Base-by-base conservation (phyloP, 2,113 vertebrate species). In the Leucosticte australis region DNA sequence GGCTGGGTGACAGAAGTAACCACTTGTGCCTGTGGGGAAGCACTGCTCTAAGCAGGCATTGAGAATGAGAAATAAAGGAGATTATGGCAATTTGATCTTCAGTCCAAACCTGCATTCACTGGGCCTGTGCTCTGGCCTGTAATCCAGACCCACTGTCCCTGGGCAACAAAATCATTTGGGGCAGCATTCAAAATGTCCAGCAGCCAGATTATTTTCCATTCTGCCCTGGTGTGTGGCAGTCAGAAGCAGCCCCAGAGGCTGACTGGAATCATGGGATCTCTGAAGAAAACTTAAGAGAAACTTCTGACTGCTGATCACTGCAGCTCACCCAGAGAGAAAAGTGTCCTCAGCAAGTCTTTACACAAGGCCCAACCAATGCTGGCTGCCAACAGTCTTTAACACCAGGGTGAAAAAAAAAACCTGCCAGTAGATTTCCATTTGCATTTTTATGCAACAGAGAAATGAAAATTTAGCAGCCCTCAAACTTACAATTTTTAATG, bases 401-500 rank as follows among this genome's bases (percentile, higher is more conserved):
- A 69, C 31, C 2, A 1, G 42, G 57, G 19, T 7, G 7, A 33
- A 46, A 53, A 44, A 52, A 47, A 44, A 68, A 15, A 11, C 50
- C 64, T 75, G 44, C 59, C 75, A 56, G 24, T 63, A 80, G 47
- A 62, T 50, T 73, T 21, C 15, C 35, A 65, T 71, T 65, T 89
- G 76, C 87, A 73, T 94, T 79, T 94, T 87, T 87, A 50, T 90
- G 90, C 57, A 91, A 49, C 37, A 74, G 75, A 63, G 68, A 71
- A 94, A 71, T 17, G 22, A 88, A 47, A 83, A 63, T 35, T 81
- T 35, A 97, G 94, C 92, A 94, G 80, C 94, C 94, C 92, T 96
- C 92, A 81, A 95, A 95, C 57, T 74, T 94, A 85, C 26, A 30
- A 30, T 88, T 97, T 98, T 97, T 97, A 97, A 82, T 96, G 92